Conservation (phyloP, 1,140 invertebrate genomes). For the Lerema accius region DNA sequence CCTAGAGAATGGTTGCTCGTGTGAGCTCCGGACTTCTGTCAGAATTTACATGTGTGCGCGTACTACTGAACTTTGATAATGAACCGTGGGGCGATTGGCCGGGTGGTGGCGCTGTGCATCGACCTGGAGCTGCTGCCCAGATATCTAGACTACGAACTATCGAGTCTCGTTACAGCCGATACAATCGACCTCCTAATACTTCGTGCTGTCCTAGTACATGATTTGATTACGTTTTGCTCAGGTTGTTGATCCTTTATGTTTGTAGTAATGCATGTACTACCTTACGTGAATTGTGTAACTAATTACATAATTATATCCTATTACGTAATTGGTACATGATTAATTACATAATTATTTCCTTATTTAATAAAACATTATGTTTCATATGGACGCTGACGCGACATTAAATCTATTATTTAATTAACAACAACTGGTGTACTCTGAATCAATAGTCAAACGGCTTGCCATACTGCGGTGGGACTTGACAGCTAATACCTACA, state of each 20-base stretch:
- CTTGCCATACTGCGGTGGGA: no score
- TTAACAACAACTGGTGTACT: no score
- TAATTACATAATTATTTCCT: no score
- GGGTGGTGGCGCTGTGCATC: conserved; percentile 57
- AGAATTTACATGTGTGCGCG: conserved; percentile 54
- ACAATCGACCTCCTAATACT: conserved; percentile 36
- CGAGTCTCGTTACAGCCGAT: conserved; percentile 34
- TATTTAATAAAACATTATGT: no score
- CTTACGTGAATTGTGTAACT: no score
- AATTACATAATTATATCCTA: no score
- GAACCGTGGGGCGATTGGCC: conserved; percentile 72
- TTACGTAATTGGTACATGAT: no score
- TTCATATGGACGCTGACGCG: no score
- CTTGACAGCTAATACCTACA: no score
- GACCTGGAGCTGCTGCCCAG: conserved; percentile 59
- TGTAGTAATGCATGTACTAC: no score
- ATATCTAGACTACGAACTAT: conserved; percentile 35
- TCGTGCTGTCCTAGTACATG: conserved; percentile 48
- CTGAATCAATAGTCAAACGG: no score
- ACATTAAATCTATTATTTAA: no score
- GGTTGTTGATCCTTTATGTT: conserved; percentile 30
- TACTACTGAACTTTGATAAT: conserved; percentile 81
- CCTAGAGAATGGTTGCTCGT: conserved; percentile 24
- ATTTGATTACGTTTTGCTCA: conserved; percentile 32
- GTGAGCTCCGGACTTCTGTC: conserved; percentile 30